Percentiles rank a stretch among this genome's conserved stretches.
Evolutionary conservation across 1,140 invertebrate genomes (phyloP).

Genomic region (Drosophila burlai): DNA sequence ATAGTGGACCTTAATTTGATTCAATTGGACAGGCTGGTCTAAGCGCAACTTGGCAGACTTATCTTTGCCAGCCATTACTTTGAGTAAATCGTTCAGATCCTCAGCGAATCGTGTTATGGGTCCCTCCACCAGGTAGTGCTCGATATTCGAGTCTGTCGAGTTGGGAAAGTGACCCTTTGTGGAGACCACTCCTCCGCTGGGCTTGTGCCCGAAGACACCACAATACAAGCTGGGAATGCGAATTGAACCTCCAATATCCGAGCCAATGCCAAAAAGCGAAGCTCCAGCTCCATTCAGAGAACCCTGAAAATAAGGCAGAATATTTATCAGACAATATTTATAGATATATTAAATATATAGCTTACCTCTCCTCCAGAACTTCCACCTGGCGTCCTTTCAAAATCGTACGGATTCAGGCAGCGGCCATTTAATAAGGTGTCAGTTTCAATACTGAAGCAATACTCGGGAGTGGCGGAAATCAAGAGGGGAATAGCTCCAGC

Average conservation of each 20-base stretch:
- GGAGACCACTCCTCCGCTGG: conserved; percentile 88
- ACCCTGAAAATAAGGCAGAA: conserved; percentile 85
- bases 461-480: conserved; percentile 93
- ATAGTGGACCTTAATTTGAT: conserved; percentile 86
- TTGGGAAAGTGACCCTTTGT: conserved; percentile 87
- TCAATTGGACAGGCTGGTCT: conserved; percentile 87
- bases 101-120: conserved; percentile 92
- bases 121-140: conserved; percentile 88
- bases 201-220: conserved; percentile 95
- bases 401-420: conserved; percentile 93
- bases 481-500: conserved; percentile 92
- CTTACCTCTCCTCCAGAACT: conserved; percentile 91
- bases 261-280: conserved; percentile 87
- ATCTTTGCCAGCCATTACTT: conserved; percentile 86
- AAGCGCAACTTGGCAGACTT: conserved; percentile 83
- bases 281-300: conserved; percentile 87
- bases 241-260: conserved; percentile 95
- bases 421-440: conserved; percentile 90
- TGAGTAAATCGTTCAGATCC: conserved; percentile 90
- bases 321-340: no score
- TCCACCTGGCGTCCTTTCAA: conserved; percentile 88
- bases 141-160: conserved; percentile 85
- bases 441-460: conserved; percentile 90
- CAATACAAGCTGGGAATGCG: conserved; percentile 93
- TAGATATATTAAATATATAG: neutral